Evolutionary conservation across 2,797 vertebrate genomes (phyloP).

Genomic region (Balearica regulorum): DNA sequence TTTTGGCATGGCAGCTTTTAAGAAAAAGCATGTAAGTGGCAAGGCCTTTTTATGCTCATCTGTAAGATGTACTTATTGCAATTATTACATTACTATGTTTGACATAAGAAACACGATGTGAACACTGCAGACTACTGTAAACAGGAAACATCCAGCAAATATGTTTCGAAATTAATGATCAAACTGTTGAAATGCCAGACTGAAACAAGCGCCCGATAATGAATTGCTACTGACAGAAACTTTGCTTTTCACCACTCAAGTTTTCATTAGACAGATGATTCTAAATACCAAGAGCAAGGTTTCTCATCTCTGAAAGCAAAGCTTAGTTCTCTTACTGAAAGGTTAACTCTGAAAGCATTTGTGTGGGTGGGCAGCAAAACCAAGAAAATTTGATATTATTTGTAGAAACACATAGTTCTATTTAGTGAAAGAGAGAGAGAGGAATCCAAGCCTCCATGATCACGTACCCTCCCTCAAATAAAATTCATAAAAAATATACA

Average conservation of each 20-base stretch:
- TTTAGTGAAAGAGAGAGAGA: neutral
- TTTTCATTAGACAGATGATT: neutral
- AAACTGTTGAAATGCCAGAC: neutral
- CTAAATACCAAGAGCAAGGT: neutral
- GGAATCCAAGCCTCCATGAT: neutral
- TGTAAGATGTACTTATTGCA: neutral
- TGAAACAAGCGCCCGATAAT: neutral
- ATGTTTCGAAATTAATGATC: neutral
- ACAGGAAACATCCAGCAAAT: neutral
- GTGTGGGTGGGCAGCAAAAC: neutral
- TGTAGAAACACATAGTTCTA: neutral
- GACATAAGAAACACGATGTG: neutral
- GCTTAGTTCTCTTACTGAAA: neutral
- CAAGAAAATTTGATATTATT: neutral
- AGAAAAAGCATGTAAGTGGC: neutral
- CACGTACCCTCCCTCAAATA: neutral
- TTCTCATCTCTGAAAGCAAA: neutral
- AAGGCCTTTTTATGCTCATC: neutral
- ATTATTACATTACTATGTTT: neutral
- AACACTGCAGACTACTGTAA: neutral
- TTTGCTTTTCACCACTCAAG: neutral
- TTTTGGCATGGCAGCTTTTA: neutral
- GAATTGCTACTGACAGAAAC: neutral
- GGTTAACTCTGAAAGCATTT: neutral
- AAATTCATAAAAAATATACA: neutral